Base-by-base conservation (phyloP, 2,888 invertebrate genomes). In the Temnothorax rugatulus region DNA sequence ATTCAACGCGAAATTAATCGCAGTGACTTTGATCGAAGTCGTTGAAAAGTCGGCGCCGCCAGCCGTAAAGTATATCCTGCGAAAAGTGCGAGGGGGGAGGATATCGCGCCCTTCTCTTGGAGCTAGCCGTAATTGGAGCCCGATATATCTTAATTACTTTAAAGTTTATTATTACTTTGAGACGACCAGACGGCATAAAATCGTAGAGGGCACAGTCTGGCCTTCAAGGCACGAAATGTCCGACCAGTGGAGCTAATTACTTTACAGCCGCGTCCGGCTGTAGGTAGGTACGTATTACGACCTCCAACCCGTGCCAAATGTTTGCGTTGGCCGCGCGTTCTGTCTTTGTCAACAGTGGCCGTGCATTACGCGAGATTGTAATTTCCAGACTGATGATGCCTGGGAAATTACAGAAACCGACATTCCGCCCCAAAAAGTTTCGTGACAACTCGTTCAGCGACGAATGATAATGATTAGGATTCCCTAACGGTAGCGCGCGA, bases 71-170 rank as follows among this genome's bases (percentile, higher is more conserved):
- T 81, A 81, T 81, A 81, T 83, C 81, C 76, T 75, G 76, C 64
- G 54, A 77, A 77, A 66, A 84, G 69, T 44, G 74, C 84, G 63
- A 75, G 61, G 15, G 4, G 50, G 11, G 21, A 59, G 68, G 71
- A 77, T 61, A 61, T 63, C 81, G 84, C 82, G 69, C 57, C 34
- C 63, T 83, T 86, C 81, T 86, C 74, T 71, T 11, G 21, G 18
- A 47, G 41, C 57, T 29, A 25, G 34, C 47, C 21, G 61, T 59
- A 89, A 89, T 87, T 89, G 86, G 41, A 34, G 52, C 75, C 66
- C 82, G 88, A 89, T 89, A 87, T 84, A 81, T 87, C 87, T 85
- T 77, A 89, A 88, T 89, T 89, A 87, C 87, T 86, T 87, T 77
- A 75, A 84, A 79, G 87, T 89, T 87, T 87, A 89, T 89, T 87